Base-by-base conservation (phyloP, 2,113 vertebrate species). In the Rhea pennata region DNA sequence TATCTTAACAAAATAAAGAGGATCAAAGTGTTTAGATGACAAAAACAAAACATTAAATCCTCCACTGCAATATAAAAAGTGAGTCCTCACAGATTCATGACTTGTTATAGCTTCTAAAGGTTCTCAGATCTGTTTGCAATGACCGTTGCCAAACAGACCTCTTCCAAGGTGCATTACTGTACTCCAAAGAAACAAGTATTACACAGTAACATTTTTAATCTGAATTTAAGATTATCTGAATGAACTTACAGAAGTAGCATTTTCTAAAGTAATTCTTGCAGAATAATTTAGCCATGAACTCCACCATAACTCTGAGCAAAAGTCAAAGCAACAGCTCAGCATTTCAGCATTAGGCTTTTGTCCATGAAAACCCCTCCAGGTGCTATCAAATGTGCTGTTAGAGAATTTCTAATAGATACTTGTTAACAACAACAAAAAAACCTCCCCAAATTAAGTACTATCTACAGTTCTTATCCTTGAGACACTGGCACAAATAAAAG, bases 121-220 rank as follows among this genome's bases (percentile, higher is more conserved):
- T 95, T 92, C 95, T 56, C 4, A 1, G 92, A 94, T 94, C 92
- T 40, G 83, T 91, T 92, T 82, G 66, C 76, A 95, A 94, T 97
- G 96, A 97, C 97, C 96, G 97, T 97, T 97, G 82, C 87, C 93
- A 92, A 94, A 20, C 82, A 95, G 96, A 92, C 87, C 87, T 97
- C 92, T 97, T 96, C 94, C 88, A 95, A 3, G 21, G 92, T 72
- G 90, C 91, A 95, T 97, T 94, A 96, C 90, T 36, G 59, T 59
- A 67, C 72, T 90, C 92, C 86, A 86, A 79, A 58, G 96, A 97
- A 97, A 97, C 92, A 93, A 96, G 51, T 50, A 90, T 16, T 64
- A 92, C 96, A 92, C 93, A 59, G 42, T 50, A 87, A 62, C 42
- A 71, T 70, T 76, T 64, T 61, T 62, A 50, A 92, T 72, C 76